Base-by-base conservation (phyloP, 37 sponge, comb jelly and placozoan genomes). In the Lycopodina hypogea region DNA sequence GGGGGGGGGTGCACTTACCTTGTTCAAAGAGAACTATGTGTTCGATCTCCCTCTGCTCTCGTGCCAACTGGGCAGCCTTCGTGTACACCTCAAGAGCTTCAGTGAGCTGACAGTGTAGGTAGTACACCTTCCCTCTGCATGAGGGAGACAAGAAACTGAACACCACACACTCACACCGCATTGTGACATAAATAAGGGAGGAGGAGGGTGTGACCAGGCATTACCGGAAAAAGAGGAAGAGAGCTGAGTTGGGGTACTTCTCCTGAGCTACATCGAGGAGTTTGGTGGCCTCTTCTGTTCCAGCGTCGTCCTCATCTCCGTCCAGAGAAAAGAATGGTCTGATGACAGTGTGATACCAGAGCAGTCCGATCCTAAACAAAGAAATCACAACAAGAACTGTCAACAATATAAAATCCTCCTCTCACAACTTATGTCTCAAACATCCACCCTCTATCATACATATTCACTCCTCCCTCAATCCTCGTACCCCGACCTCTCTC, bases 241-340 rank as follows among this genome's bases (percentile, higher is more conserved):
- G 77, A 23, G 95, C 82, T 23, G 95, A 91, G 55, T 64, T 58
- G 2, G 88, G 82, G 65, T 91, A 94, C 36, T 48, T 30, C 8
- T 22, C 35, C 29, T 70, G 50, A 15, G 89, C 84, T 28, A 76
- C 79, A 2, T 63, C 71, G 39, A 94, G 82, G 26, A 94, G 72
- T 34, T 76, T 33, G 22, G 35, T 42, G 26, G 95, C 89, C 40
- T 91, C 95, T 21, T 34, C 68, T 28, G 76, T 74, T 36, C 90
- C 93, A 30, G 85, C 95, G 26, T 73, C 88, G 36, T 88, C 81
- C 66, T 94, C 62, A 22, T 81, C 74, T n/a, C 93, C 95, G 71
- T 94, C 95, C 82, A 94, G 68, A 33, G 90, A 89, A 94, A 91
- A 90, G 86, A 90, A 90, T 0, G 90, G 89, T 30, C 95, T 68